Base-by-base conservation (phyloP, 1,140 invertebrate species). In the Drosophila albomicans region DNA sequence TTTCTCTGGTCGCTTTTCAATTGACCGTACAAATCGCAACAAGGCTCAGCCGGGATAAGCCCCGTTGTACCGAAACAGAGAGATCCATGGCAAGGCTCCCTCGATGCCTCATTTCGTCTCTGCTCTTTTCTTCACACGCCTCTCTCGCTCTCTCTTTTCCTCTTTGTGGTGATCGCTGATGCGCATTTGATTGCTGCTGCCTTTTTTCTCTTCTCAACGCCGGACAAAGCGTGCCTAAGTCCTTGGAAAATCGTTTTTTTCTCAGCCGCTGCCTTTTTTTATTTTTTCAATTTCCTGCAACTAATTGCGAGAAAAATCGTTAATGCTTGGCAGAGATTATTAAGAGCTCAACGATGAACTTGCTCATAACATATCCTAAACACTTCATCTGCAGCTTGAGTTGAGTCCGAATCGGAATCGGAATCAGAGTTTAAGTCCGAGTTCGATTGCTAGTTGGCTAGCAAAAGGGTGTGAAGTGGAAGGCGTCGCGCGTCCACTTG, bases 1-100 rank as follows among this genome's bases (percentile, higher is more conserved):
- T 82, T 87, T 81, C 79, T 52, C 75, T 75, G 85, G 78, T 41
- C 81, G 81, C 76, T 77, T 91, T 91, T 92, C 91, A 92, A 92
- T 91, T 92, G 91, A 92, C 90, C 90, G 79, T 91, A 79, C 62
- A 79, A 81, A 75, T 88, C 81, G 91, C 77, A 91, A 88, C 85
- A 89, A 79, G 87, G 91, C 81, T 92, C 73, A 92, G 91, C 84
- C 71, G 45, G 91, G 91, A 92, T 92, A 81, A 92, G 91, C 91
- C 74, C 8, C 35, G 64, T 88, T 88, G 76, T 82, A 82, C 62
- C 67, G 87, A 73, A 76, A 82, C 68, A 71, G 35, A 75, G 67
- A 54, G 45, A 32, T 32, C 25, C 32, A 16, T 20, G 48, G 25
- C 20, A 49, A 64, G 52, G 62, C 49, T 72, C 52, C 59, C 63